These are phyloP conservation scores for Heterochromis multidens DNA, from an alignment of 2,113 vertebrate species.

Conservation along the genomic window DNA sequence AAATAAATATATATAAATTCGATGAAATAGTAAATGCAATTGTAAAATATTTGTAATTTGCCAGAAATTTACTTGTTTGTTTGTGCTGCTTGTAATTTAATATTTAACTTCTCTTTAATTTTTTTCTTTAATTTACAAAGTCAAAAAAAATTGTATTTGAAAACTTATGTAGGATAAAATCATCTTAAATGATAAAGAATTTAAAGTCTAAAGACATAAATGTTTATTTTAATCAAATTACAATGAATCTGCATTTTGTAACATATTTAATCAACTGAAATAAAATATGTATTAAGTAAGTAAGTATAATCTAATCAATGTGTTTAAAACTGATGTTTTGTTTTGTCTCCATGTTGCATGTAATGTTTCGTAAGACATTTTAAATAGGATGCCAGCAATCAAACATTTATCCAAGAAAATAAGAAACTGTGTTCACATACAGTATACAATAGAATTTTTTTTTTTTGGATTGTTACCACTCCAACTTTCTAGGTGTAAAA, in stretches of 20 bases:
- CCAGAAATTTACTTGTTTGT: neutral
- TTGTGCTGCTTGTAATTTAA: neutral
- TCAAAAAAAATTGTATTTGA: neutral
- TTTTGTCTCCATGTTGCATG: neutral
- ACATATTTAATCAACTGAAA: rapidly evolving
- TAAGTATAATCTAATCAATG: neutral
- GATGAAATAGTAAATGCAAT: too few species aligned
- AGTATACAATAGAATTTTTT: too few species aligned
- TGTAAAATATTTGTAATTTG: too few species aligned
- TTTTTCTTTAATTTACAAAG: neutral
- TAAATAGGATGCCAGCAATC: neutral
- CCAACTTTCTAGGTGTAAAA: too few species aligned
- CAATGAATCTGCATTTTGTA: neutral
- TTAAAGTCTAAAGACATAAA: neutral
- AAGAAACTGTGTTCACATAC: too few species aligned
- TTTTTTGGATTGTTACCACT: too few species aligned
- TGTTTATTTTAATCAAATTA: neutral
- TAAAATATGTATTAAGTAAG: neutral
- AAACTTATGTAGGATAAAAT: neutral
- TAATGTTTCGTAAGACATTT: neutral
- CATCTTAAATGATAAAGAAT: neutral
- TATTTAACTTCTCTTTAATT: too few species aligned
- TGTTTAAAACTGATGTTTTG: neutral
- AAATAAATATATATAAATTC: too few species aligned
- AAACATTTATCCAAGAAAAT: too few species aligned